phyloP scores from a whole-genome alignment of 2,888 invertebrate species.

The Nipponacmea schrenckii region DNA sequence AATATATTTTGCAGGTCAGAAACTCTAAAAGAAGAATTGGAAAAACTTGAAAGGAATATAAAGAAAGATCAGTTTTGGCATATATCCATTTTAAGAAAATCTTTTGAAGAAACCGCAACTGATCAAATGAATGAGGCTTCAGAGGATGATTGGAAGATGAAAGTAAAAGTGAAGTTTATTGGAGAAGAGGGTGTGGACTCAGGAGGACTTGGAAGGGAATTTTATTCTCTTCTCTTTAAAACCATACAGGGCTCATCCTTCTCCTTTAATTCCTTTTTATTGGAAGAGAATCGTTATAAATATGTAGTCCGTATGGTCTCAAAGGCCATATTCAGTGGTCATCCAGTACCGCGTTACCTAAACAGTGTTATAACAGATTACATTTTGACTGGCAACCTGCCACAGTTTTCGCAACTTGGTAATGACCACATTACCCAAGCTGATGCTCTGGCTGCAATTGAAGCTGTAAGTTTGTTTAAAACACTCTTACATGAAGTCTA shows the following conservation, averaged over 20 bases:
- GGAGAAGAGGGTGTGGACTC: background rate
- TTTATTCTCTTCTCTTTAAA: background rate
- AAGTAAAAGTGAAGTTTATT: background rate
- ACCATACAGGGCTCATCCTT: background rate
- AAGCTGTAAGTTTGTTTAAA: background rate
- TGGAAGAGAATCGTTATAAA: background rate
- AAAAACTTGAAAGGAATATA: background rate
- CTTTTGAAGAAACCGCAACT: background rate
- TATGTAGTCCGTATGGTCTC: background rate
- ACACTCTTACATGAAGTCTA: no score
- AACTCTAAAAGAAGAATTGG: background rate
- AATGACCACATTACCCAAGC: background rate
- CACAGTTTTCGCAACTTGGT: background rate
- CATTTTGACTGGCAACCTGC: background rate
- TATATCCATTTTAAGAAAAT: background rate
- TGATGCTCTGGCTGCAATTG: background rate
- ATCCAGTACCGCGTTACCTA: background rate
- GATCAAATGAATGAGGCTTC: background rate
- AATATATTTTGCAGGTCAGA: no score
- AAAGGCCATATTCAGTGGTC: background rate
- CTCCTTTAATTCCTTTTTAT: background rate
- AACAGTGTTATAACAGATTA: constrained; percentile 3
- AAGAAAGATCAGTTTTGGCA: background rate
- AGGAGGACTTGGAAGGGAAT: background rate
- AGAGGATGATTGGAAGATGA: background rate